Evolutionary conservation across 2,888 invertebrate genomes (phyloP), one percentile per base, ranked within the genome.

Genomic region (Scaptomyza cyrtandrae): DNA sequence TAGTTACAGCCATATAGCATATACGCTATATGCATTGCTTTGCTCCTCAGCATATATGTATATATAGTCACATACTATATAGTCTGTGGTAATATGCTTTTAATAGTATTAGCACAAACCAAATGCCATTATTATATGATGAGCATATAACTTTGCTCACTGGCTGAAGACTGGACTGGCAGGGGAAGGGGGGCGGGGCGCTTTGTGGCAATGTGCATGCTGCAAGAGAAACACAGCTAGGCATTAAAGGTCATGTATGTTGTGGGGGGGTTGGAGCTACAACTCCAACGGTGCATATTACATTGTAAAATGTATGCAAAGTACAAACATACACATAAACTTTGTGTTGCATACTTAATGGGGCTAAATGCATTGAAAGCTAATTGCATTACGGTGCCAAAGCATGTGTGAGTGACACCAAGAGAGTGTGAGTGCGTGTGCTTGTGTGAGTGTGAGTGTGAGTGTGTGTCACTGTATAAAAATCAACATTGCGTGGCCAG

Each of bases 301-400:
- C 71, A 70, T 75, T 58, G 74, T 71, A 72, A 68, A 82, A 80
- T 90, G 71, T 79, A 89, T 90, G 88, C 80, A 90, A 79, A 90
- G 88, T 69, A 63, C 85, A 88, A 89, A 88, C 80, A 79, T 75
- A 71, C 72, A 67, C 71, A 81, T 73, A 75, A 75, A 67, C 71
- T 71, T 89, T 81, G 67, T 78, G 71, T 80, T 82, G 85, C 90
- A 90, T 88, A 81, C 80, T 68, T 89, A 89, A 88, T 89, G 59
- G 78, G 84, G 73, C 73, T 70, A 85, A 73, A 80, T 76, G 72
- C 80, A 80, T 68, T 69, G 70, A 68, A 68, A 58, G 78, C 76
- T 89, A 88, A 88, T 88, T 88, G 85, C 78, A 88, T 88, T 80
- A 82, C 60, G 59, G 54, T 55, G 61, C 56, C 60, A 54, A 63